A percentile compares a stretch with the other conserved stretches of the same genome.
Evolutionary conservation across 2,888 invertebrate genomes (phyloP).

Genomic region (Dynastes maya): DNA sequence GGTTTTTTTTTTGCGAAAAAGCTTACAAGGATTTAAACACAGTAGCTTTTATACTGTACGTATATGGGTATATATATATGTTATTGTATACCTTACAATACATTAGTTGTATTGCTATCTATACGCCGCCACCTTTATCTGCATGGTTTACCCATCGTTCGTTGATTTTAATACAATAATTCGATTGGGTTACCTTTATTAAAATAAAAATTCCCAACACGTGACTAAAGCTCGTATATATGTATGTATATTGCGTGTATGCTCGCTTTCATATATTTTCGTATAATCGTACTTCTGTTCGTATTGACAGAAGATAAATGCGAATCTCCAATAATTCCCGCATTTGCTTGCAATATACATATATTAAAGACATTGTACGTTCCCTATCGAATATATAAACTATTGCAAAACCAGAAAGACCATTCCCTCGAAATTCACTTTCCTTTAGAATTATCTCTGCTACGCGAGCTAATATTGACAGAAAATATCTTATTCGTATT

Average conservation of each 20-base stretch:
- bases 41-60: too few species aligned
- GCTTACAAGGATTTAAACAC: too few species aligned
- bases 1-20: too few species aligned
- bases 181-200: slow-evolving; percentile 15
- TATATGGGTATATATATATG: too few species aligned
- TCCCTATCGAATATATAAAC: slow-evolving; percentile 2
- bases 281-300: slow-evolving; percentile 9
- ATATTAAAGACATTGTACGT: background rate
- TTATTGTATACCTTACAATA: too few species aligned
- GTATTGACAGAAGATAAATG: slow-evolving; percentile 31
- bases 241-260: background rate
- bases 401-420: slow-evolving; percentile 16
- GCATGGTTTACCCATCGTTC: too few species aligned
- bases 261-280: slow-evolving; percentile 10
- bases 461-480: slow-evolving; percentile 7
- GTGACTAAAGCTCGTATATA: slow-evolving; percentile 8
- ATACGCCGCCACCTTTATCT: too few species aligned
- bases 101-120: too few species aligned
- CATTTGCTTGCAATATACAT: slow-evolving; percentile 18
- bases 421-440: slow-evolving; percentile 14
- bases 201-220: slow-evolving; percentile 23
- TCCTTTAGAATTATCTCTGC: slow-evolving; percentile 9
- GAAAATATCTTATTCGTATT: slow-evolving; percentile 23
- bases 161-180: slow-evolving; percentile 8
- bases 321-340: slow-evolving; percentile 31